These are phyloP conservation scores for Spodoptera frugiperda DNA, from an alignment of 1,140 invertebrate genomes.

Conservation along the genomic window DNA sequence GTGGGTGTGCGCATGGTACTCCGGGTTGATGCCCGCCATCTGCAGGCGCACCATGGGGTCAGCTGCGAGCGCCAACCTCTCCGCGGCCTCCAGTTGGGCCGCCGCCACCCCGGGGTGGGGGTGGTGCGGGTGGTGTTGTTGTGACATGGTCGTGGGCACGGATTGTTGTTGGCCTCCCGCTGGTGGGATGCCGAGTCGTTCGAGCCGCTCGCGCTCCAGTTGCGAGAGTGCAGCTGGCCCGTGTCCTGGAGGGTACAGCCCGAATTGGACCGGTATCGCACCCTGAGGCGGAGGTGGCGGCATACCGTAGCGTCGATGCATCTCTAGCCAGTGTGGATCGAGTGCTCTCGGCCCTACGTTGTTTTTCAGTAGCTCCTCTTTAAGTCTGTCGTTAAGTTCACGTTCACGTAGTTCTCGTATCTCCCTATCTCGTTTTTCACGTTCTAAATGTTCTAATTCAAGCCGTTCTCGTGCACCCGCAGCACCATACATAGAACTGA, in stretches of 20 bases:
- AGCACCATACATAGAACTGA: conserved; percentile 91
- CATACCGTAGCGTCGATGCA: conserved; percentile 90
- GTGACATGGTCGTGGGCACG: conserved; percentile 82
- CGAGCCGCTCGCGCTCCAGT: conserved; percentile 94
- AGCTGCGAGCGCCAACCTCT: conserved; percentile 80
- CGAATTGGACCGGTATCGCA: conserved; percentile 87
- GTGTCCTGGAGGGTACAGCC: conserved; percentile 88
- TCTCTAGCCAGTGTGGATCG: conserved; percentile 96
- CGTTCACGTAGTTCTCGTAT: conserved; percentile 94
- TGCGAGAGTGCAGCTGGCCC: conserved; percentile 90
- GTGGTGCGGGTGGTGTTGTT: conserved; percentile 77
- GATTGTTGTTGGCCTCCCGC: conserved; percentile 81
- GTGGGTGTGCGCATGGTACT: conserved; percentile 94
- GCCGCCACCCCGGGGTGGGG: conserved; percentile 87
- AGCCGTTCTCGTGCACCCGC: conserved; percentile 91
- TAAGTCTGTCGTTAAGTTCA: conserved; percentile 92
- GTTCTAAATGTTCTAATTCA: conserved; percentile 93
- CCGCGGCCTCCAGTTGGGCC: conserved; percentile 87
- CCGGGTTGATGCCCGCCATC: conserved; percentile 94
- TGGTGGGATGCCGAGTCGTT: conserved; percentile 91
- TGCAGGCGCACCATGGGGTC: conserved; percentile 90
- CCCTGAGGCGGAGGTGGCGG: conserved; percentile 81
- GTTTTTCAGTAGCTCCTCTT: conserved; percentile 94
- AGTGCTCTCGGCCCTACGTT: conserved; percentile 88
- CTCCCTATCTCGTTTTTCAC: conserved; percentile 94